phyloP scores from a whole-genome alignment of 2,888 invertebrate genomes.

The Drosophila kuntzei region DNA sequence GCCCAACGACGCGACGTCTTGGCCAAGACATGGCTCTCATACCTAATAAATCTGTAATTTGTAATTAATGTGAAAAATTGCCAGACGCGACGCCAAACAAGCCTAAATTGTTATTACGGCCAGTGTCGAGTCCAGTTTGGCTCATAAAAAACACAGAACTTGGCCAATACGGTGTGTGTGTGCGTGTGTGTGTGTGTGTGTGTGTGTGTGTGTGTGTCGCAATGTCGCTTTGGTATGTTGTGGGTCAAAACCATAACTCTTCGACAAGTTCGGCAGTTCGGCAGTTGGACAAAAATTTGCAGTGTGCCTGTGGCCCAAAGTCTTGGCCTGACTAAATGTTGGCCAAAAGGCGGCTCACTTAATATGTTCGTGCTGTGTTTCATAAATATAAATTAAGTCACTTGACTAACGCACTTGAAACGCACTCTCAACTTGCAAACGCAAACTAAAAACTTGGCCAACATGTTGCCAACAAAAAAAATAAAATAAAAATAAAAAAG shows the following conservation, averaged over 20 bases:
- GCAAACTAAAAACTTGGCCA: slow-evolving; percentile 69
- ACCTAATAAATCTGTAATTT: slow-evolving; percentile 83
- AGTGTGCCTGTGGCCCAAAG: slow-evolving; percentile 49
- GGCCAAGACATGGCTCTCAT: slow-evolving; percentile 51
- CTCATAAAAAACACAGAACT: slow-evolving; percentile 59
- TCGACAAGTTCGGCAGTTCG: slow-evolving; percentile 80
- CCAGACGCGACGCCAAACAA: slow-evolving; percentile 76
- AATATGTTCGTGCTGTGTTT: slow-evolving; percentile 70
- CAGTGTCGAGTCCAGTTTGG: slow-evolving; percentile 46
- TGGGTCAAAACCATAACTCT: slow-evolving; percentile 82
- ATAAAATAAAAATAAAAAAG: slow-evolving; percentile 19
- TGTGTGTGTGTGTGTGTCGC: slow-evolving; percentile 34
- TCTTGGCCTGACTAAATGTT: slow-evolving; percentile 34
- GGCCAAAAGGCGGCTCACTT: slow-evolving; percentile 51
- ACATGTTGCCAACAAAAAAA: slow-evolving; percentile 40
- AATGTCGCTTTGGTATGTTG: slow-evolving; percentile 50
- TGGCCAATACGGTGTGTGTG: slow-evolving; percentile 10
- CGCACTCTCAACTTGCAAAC: slow-evolving; percentile 45
- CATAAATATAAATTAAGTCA: slow-evolving; percentile 79
- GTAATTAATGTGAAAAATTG: slow-evolving; percentile 83
- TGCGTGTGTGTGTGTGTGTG: slow-evolving; percentile 33
- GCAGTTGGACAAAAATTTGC: slow-evolving; percentile 61
- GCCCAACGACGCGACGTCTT: slow-evolving; percentile 32
- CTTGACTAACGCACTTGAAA: slow-evolving; percentile 73
- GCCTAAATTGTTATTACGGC: slow-evolving; percentile 78